A percentile compares a stretch with the other conserved stretches of the same genome.
Evolutionary conservation across 1,140 invertebrate species (phyloP).

Genomic region (Neotoxoptera formosana): DNA sequence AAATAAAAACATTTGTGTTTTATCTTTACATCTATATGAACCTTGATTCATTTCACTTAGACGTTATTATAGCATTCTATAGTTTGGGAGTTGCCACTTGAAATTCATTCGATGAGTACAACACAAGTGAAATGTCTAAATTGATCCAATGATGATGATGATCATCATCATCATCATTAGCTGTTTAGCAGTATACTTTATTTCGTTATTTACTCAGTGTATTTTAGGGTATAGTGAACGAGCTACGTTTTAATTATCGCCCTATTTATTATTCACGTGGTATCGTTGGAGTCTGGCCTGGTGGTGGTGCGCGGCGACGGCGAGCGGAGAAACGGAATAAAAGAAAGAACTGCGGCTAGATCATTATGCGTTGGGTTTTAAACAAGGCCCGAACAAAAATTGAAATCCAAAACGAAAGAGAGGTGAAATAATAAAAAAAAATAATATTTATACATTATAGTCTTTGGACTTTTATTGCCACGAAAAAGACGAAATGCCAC

Average conservation of each 20-base stretch:
- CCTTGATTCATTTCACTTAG: no score
- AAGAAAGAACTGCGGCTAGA: not conserved
- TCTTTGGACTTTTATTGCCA: not conserved
- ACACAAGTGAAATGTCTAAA: not conserved
- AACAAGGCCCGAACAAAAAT: not conserved
- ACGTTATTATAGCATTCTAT: no score
- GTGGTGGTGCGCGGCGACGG: no score
- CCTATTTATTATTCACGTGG: not conserved
- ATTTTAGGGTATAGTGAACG: not conserved
- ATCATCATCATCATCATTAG: not conserved
- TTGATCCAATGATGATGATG: not conserved
- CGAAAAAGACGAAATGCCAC: not conserved
- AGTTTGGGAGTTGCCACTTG: no score
- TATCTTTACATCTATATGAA: no score
- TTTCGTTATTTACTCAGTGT: not conserved
- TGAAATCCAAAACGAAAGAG: not conserved
- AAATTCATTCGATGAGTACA: no score
- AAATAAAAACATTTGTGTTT: no score
- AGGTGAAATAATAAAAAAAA: not conserved
- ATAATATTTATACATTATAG: not conserved
- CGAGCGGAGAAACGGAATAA: not conserved
- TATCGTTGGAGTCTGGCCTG: not conserved
- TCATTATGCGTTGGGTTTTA: not conserved
- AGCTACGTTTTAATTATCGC: not conserved
- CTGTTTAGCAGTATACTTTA: not conserved